phyloP scores from a whole-genome alignment of 2,888 invertebrate species.

The Sinohyriopsis cumingii region DNA sequence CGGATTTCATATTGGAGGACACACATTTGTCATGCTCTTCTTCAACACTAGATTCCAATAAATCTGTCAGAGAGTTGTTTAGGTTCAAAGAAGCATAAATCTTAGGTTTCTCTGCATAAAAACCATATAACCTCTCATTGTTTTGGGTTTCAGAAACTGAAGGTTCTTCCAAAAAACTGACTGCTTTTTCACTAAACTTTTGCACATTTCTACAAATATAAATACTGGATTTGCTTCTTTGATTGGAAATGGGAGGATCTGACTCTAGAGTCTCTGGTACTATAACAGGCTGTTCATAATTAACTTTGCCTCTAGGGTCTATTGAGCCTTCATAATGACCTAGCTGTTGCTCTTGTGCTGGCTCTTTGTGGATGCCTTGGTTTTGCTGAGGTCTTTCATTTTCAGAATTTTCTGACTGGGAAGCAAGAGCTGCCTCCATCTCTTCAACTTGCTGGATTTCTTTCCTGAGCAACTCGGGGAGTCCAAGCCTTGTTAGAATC shows the following conservation, averaged over 20 bases:
- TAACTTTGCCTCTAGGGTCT: too few species aligned
- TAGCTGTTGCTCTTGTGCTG: not conserved
- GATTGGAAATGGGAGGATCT: not conserved
- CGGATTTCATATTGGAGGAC: not conserved
- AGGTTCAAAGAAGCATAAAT: not conserved
- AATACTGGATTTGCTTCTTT: conserved; percentile 7
- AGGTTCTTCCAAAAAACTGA: too few species aligned
- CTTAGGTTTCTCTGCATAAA: not conserved
- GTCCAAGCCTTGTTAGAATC: conserved; percentile 57
- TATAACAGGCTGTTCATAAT: too few species aligned
- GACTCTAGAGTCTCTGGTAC: too few species aligned
- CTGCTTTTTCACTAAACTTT: too few species aligned
- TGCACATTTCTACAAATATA: conserved; percentile 3
- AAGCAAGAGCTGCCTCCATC: conserved; percentile 14
- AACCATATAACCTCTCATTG: too few species aligned
- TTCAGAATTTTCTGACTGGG: not conserved
- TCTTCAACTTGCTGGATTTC: conserved; percentile 31
- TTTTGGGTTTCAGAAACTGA: too few species aligned
- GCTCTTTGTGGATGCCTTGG: not conserved
- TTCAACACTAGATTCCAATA: conserved; percentile 39
- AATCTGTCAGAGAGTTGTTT: conserved; percentile 38
- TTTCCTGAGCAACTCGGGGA: conserved; percentile 54
- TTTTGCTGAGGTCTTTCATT: not conserved
- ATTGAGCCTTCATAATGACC: not conserved
- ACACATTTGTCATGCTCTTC: conserved; percentile 11